A percentile compares a stretch with the other conserved stretches of the same genome.
Conservation (phyloP, 2,797 vertebrate species). For the Bufotes viridis region DNA sequence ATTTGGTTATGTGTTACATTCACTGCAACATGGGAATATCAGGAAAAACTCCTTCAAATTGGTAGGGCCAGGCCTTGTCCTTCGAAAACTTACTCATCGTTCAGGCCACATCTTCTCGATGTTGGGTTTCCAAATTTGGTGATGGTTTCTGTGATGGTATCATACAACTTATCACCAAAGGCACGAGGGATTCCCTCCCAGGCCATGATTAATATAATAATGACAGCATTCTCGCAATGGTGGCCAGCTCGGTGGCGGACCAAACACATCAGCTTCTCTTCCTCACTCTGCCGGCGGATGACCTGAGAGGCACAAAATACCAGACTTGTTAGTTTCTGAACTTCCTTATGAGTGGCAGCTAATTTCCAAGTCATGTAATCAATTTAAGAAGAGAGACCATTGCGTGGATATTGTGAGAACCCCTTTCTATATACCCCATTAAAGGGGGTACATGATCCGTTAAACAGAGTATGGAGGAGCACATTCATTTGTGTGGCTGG, state of each 20-base stretch:
- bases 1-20: neutral
- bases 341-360: neutral
- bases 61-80: neutral
- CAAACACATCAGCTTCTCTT: conserved; percentile 93
- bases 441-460: too few species aligned
- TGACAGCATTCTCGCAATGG: conserved; percentile 91
- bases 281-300: conserved; percentile 86
- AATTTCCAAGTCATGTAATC: neutral
- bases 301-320: conserved; percentile 76
- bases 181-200: conserved; percentile 93
- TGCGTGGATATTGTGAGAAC: neutral
- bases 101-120: conserved; percentile 95
- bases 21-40: accelerated
- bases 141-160: conserved; percentile 88
- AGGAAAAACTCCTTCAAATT: too few species aligned
- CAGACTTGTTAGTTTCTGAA: accelerated
- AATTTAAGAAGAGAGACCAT: neutral
- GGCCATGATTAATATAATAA: conserved; percentile 94
- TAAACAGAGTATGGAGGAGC: too few species aligned
- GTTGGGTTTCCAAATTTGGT: conserved; percentile 94
- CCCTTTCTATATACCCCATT: too few species aligned
- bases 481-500: too few species aligned
- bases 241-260: conserved; percentile 93
- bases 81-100: conserved; percentile 88
- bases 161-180: conserved; percentile 90